Conservation (phyloP, 2,113 vertebrate genomes). For the Anarrhichthys ocellatus region DNA sequence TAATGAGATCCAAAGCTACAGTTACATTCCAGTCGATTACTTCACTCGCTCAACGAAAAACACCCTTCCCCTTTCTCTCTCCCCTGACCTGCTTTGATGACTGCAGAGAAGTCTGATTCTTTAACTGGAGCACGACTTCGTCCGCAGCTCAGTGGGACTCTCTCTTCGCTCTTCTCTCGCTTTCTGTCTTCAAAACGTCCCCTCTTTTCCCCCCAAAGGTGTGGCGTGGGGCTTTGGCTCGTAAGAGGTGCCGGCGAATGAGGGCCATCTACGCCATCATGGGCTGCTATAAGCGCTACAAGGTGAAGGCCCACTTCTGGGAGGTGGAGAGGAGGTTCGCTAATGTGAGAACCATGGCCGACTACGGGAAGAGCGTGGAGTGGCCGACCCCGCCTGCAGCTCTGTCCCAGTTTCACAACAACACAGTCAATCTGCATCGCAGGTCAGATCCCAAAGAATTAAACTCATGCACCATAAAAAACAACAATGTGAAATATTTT, state of each 20-base stretch:
- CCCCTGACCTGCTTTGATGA: constrained; percentile 71
- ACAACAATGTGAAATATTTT: neutral
- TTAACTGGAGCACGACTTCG: constrained; percentile 55
- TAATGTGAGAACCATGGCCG: constrained; percentile 82
- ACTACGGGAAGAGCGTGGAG: constrained; percentile 86
- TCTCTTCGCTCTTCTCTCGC: neutral
- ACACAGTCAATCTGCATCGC: constrained; percentile 85
- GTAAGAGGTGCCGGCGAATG: constrained; percentile 84
- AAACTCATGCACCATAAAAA: neutral
- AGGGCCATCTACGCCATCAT: constrained; percentile 89
- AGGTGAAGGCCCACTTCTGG: constrained; percentile 88
- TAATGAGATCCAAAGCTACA: constrained; percentile 59
- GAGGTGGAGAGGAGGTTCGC: constrained; percentile 88
- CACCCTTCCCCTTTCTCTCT: constrained; percentile 36
- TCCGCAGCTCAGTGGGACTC: constrained; percentile 28
- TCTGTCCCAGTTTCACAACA: constrained; percentile 86
- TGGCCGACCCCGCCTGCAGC: constrained; percentile 87
- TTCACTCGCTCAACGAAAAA: constrained; percentile 40
- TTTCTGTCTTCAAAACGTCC: neutral
- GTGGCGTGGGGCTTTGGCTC: constrained; percentile 91
- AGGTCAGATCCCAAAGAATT: constrained; percentile 78
- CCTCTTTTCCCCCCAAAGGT: constrained; percentile 77
- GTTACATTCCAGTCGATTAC: constrained; percentile 66
- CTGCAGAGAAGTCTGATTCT: constrained; percentile 46
- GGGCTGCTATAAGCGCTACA: constrained; percentile 90